A percentile compares a stretch with the other conserved stretches of the same genome.
phyloP scores from a whole-genome alignment of 2,113 vertebrate genomes.

The Tursiops truncatus region DNA sequence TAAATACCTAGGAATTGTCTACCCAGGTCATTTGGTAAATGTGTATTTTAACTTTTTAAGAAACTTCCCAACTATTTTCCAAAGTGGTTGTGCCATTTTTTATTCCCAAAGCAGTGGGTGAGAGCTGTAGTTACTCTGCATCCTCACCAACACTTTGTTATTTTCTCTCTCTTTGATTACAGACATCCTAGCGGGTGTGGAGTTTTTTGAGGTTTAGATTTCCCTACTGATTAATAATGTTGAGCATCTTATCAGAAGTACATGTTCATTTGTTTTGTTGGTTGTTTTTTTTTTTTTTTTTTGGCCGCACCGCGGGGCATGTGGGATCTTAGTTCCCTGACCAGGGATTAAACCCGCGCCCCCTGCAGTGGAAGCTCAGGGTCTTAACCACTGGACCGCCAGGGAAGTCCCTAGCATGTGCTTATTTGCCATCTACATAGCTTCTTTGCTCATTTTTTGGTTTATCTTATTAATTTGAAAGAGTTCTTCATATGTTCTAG shows the following conservation, averaged over 20 bases:
- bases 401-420: not conserved
- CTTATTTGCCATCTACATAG: not conserved
- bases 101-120: not conserved
- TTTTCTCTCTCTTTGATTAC: not conserved
- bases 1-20: not conserved
- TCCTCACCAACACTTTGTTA: not conserved
- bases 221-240: not conserved
- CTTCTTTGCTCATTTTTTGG: not conserved
- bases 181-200: not conserved
- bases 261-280: not conserved
- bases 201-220: conserved; percentile 43
- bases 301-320: too few species aligned
- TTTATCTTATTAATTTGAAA: conserved; percentile 32
- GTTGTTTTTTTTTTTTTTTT: too few species aligned
- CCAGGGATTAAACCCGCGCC: too few species aligned
- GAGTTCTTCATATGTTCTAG: not conserved
- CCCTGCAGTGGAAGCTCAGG: too few species aligned
- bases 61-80: conserved; percentile 31
- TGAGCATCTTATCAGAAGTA: not conserved
- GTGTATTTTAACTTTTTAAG: conserved; percentile 39
- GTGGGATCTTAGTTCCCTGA: too few species aligned
- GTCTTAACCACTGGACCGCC: too few species aligned
- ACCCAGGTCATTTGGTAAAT: not conserved
- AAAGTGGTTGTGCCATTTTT: not conserved
- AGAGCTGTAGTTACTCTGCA: not conserved